Percentiles rank a stretch among this genome's conserved stretches.
Conservation (phyloP, 2,113 vertebrate species). For the Beaufortia kweichowensis region DNA sequence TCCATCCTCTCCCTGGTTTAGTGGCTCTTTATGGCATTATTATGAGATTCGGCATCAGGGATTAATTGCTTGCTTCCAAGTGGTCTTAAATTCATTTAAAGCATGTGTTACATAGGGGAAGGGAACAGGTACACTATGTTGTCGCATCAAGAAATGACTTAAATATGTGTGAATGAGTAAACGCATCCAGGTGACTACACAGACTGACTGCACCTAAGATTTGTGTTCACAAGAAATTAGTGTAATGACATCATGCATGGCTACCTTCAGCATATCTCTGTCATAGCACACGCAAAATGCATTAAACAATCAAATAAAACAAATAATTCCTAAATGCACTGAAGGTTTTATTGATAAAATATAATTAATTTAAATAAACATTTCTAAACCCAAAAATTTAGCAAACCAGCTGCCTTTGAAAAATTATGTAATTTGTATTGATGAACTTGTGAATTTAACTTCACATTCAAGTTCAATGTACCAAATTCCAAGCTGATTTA, state of each 20-base stretch:
- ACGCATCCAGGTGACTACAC: background rate
- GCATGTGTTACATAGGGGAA: constrained; percentile 21
- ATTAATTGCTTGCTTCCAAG: constrained; percentile 58
- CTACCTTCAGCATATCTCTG: background rate
- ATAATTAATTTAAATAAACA: no score
- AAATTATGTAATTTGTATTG: no score
- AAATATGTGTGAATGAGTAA: background rate
- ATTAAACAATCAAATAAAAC: no score
- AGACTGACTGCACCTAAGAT: background rate
- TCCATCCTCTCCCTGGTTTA: constrained; percentile 32
- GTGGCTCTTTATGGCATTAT: constrained; percentile 45
- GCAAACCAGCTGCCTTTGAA: no score
- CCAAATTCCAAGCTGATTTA: no score
- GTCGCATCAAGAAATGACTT: background rate
- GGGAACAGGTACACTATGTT: constrained; percentile 28
- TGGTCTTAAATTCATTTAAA: constrained; percentile 49
- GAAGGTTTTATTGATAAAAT: no score
- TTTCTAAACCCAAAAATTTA: no score
- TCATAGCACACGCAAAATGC: no score
- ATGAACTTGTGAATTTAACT: no score
- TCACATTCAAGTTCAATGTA: no score
- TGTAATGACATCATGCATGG: constrained; percentile 8
- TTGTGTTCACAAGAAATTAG: constrained; percentile 4
- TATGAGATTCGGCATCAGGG: constrained; percentile 53
- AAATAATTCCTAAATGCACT: no score